Conservation (phyloP, 2,113 vertebrate species). For the Podiceps cristatus region DNA sequence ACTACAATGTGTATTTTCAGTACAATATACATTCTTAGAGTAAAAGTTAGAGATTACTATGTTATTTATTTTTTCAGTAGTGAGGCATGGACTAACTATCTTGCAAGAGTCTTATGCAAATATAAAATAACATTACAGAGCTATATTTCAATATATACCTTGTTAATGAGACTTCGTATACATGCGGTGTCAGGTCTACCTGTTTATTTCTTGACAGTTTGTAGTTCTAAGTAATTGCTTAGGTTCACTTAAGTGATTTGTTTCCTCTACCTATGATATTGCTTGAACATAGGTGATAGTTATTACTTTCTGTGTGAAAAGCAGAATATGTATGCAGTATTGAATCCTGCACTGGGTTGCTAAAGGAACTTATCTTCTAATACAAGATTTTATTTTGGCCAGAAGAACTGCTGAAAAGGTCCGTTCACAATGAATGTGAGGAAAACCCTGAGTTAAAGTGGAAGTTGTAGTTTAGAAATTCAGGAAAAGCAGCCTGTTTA, state of each 20-base stretch:
- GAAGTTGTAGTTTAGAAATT: neutral
- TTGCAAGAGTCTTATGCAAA: neutral
- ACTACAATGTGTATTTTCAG: neutral
- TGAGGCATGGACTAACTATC: neutral
- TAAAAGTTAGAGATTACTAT: neutral
- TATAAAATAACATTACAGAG: neutral
- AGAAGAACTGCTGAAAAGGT: neutral
- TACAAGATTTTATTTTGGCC: neutral
- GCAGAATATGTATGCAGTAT: neutral
- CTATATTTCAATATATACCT: neutral
- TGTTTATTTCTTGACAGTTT: neutral
- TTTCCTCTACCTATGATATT: neutral
- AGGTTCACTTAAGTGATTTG: neutral
- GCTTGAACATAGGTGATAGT: neutral
- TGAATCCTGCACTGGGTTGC: neutral
- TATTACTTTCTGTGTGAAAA: neutral
- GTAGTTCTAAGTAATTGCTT: neutral
- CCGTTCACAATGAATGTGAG: neutral
- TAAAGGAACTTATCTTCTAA: neutral
- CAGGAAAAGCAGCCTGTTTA: neutral
- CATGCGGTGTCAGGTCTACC: neutral
- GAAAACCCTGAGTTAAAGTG: neutral
- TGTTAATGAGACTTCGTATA: neutral
- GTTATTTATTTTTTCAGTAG: neutral
- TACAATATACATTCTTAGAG: neutral